Evolutionary conservation across 2,797 vertebrate genomes (phyloP).

Genomic region (Thalassophryne amazonica): DNA sequence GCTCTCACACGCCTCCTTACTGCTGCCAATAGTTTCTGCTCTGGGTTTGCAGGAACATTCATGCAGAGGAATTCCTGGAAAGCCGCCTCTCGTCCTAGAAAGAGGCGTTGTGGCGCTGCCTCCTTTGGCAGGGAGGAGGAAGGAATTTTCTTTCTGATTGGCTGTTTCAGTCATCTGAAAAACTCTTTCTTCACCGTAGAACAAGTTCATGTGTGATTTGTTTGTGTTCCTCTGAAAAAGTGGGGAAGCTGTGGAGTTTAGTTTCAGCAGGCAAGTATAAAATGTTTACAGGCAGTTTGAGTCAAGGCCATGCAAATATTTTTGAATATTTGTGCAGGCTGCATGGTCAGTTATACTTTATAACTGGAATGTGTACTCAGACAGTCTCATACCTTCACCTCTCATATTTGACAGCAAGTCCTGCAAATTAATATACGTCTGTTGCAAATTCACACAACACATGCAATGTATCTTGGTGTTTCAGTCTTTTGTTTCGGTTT

Average conservation of each 20-base stretch:
- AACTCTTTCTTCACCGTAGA: neutral
- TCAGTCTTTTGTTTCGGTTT: slow-evolving; percentile 2
- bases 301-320: too few relatives aligned
- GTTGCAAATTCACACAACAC: neutral
- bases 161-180: neutral
- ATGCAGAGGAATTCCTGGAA: slow-evolving; percentile 38
- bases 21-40: neutral
- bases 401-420: too few relatives aligned
- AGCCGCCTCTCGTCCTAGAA: slow-evolving; percentile 51
- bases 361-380: too few relatives aligned
- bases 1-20: neutral
- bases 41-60: neutral
- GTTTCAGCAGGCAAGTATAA: too few relatives aligned
- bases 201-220: neutral
- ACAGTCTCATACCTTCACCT: too few relatives aligned
- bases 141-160: slow-evolving; percentile 13
- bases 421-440: too few relatives aligned
- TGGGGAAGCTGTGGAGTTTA: too few relatives aligned
- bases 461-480: too few relatives aligned
- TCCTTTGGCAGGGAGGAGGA: slow-evolving; percentile 27
- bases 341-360: too few relatives aligned
- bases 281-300: too few relatives aligned
- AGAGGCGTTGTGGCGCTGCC: neutral
- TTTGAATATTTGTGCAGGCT: too few relatives aligned
- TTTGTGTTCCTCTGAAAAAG: too few relatives aligned